These are phyloP conservation scores for Timandra comae DNA, from an alignment of 2,888 invertebrate species.

Conservation along the genomic window DNA sequence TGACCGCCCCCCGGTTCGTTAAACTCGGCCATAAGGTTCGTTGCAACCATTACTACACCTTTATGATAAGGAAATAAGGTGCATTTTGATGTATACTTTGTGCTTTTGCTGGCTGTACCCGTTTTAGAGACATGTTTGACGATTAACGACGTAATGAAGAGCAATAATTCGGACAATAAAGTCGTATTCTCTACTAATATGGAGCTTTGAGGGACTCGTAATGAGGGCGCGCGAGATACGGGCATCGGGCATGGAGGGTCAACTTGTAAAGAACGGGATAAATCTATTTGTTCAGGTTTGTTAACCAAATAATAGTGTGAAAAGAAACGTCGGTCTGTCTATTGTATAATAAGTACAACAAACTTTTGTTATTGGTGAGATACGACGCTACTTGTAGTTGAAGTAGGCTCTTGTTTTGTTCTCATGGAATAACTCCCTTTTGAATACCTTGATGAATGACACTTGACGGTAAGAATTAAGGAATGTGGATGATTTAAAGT, in stretches of 20 bases:
- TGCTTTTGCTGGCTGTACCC: too few relatives aligned
- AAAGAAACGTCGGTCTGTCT: too few relatives aligned
- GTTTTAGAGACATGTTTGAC: conserved; percentile 3
- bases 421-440: too few relatives aligned
- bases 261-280: conserved; percentile 1
- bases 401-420: too few relatives aligned
- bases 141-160: conserved; percentile 20
- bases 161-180: conserved; percentile 31
- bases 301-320: not conserved
- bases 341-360: too few relatives aligned
- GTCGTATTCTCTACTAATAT: conserved; percentile 16
- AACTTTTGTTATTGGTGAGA: too few relatives aligned
- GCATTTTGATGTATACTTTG: conserved; percentile 1
- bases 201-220: conserved; percentile 15
- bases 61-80: conserved; percentile 9
- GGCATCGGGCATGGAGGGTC: conserved; percentile 3
- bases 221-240: conserved; percentile 14
- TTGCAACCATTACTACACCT: conserved; percentile 3
- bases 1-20: conserved; percentile 32
- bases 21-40: conserved; percentile 18
- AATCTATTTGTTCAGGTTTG: not conserved
- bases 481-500: too few relatives aligned
- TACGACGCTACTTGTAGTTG: too few relatives aligned
- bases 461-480: too few relatives aligned
- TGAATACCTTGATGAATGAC: too few relatives aligned